Percentiles rank a stretch among this genome's conserved stretches.
phyloP scores from a whole-genome alignment of 2,888 invertebrate genomes.

The Rhingia campestris region DNA sequence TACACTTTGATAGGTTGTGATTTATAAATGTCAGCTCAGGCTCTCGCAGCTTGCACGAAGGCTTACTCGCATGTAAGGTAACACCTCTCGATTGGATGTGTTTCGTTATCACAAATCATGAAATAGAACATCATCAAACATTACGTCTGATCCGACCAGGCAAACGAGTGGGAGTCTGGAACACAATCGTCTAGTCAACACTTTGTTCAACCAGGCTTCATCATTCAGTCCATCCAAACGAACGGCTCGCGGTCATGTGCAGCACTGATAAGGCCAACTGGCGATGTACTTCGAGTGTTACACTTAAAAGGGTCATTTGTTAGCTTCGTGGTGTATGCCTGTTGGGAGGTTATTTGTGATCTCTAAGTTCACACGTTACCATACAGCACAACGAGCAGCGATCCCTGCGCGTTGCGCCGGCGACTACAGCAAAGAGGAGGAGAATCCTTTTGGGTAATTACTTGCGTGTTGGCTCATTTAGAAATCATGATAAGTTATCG shows the following conservation, averaged over 20 bases:
- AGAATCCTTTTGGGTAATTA: slow-evolving; percentile 64
- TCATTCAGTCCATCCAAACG: slow-evolving; percentile 26
- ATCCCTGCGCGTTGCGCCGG: slow-evolving; percentile 1
- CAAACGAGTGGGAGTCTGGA: slow-evolving; percentile 56
- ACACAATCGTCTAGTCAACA: slow-evolving; percentile 63
- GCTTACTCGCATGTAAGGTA: slow-evolving; percentile 45
- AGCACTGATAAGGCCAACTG: slow-evolving; percentile 61
- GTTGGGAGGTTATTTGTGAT: slow-evolving; percentile 31
- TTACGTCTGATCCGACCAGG: slow-evolving; percentile 43
- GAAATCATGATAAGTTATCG: slow-evolving; percentile 69
- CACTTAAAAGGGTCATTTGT: slow-evolving; percentile 74
- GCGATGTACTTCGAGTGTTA: slow-evolving; percentile 72
- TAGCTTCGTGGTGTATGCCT: slow-evolving; percentile 28
- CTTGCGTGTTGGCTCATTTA: slow-evolving; percentile 70
- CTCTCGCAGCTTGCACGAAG: slow-evolving; percentile 28
- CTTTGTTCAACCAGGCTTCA: slow-evolving; percentile 49
- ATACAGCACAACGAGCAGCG: neutral
- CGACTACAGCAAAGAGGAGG: slow-evolving; percentile 12
- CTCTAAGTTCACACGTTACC: slow-evolving; percentile 47
- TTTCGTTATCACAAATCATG: slow-evolving; percentile 69
- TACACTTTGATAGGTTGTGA: slow-evolving; percentile 63
- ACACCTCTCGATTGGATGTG: slow-evolving; percentile 71
- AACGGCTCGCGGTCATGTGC: slow-evolving; percentile 31
- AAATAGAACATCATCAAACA: slow-evolving; percentile 71
- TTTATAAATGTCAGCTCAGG: slow-evolving; percentile 65